phyloP scores from a whole-genome alignment of 2,888 invertebrate genomes.

The Lycaena phlaeas region DNA sequence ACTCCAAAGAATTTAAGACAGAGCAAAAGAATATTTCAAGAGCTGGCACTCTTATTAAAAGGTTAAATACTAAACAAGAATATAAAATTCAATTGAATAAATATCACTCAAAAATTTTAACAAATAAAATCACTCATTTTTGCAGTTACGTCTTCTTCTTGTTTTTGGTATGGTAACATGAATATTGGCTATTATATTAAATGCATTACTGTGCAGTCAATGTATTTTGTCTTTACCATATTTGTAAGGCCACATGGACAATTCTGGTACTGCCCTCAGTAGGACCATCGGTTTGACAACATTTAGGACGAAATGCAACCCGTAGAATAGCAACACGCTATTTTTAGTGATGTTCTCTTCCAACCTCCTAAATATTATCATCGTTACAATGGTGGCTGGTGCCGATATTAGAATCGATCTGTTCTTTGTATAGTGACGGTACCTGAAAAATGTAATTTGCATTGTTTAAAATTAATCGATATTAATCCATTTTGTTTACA shows the following conservation, averaged over 20 bases:
- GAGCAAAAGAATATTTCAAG: no score
- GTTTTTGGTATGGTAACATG: no score
- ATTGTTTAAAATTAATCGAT: background rate
- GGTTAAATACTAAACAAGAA: no score
- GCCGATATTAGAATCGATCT: slow-evolving; percentile 39
- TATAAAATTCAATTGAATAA: no score
- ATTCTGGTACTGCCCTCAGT: slow-evolving; percentile 29
- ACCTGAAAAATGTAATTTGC: slow-evolving; percentile 34
- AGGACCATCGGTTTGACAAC: slow-evolving; percentile 33
- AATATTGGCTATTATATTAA: no score
- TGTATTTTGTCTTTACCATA: background rate
- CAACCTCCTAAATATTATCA: slow-evolving; percentile 24
- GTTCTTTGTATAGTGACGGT: slow-evolving; percentile 46
- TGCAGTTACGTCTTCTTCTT: no score
- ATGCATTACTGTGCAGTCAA: background rate
- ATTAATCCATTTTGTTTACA: no score
- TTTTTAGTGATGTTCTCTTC: slow-evolving; percentile 29
- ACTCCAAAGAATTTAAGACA: no score
- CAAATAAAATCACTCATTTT: no score
- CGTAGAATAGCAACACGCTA: slow-evolving; percentile 28
- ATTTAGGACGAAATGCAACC: slow-evolving; percentile 29
- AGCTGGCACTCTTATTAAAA: no score
- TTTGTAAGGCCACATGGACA: slow-evolving; percentile 41
- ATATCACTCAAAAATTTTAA: no score
- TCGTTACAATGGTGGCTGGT: slow-evolving; percentile 23